Conservation (phyloP, 2,888 invertebrate genomes). For the Bimastos eiseni region DNA sequence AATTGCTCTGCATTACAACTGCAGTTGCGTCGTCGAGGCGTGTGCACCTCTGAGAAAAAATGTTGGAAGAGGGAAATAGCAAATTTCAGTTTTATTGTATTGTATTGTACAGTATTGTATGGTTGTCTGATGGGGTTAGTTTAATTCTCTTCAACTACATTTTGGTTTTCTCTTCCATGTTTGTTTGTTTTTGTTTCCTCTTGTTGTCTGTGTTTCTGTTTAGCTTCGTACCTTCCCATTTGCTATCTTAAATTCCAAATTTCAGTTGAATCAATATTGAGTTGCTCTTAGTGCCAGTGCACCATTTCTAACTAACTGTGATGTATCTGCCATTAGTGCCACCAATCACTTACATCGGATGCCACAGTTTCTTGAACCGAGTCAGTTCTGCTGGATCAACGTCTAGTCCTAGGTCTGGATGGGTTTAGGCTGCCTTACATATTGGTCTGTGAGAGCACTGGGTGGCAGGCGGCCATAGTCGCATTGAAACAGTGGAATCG, state of each 20-base stretch:
- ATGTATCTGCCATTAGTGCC: background rate
- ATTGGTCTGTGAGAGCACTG: background rate
- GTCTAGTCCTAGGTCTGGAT: background rate
- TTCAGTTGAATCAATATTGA: background rate
- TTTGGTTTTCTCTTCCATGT: background rate
- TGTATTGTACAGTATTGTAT: too few species aligned
- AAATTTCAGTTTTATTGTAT: too few species aligned
- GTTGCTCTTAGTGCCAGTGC: background rate
- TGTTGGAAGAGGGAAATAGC: too few species aligned
- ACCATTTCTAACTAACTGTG: background rate
- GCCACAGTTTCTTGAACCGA: background rate
- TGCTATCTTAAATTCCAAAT: background rate
- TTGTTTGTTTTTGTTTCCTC: background rate
- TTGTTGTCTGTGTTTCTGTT: background rate
- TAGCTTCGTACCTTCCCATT: background rate
- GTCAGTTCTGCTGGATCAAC: background rate
- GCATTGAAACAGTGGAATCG: background rate
- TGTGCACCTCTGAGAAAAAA: background rate
- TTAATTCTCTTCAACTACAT: background rate
- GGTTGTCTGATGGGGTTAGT: background rate
- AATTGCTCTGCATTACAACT: too few species aligned
- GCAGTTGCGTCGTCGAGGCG: too few species aligned
- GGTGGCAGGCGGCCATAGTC: background rate
- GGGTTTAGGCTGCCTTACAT: background rate
- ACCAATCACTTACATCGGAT: background rate